Evolutionary conservation across 2,888 invertebrate genomes (phyloP).

Genomic region (Tetragonisca angustula): DNA sequence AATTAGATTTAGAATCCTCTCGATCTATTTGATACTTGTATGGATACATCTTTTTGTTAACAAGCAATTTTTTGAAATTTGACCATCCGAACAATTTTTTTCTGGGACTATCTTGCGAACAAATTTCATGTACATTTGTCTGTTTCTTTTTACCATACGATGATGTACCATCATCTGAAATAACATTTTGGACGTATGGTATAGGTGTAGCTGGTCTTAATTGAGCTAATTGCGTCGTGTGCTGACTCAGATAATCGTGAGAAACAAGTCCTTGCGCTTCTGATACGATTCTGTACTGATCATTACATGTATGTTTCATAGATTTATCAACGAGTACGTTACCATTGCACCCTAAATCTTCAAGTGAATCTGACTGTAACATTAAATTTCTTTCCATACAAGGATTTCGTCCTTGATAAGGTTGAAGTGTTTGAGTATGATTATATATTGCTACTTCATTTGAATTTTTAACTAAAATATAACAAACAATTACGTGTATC

Average conservation of each 20-base stretch:
- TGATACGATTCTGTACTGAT: constrained; percentile 72
- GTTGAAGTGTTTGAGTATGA: constrained; percentile 86
- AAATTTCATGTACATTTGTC: constrained; percentile 84
- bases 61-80: constrained; percentile 85
- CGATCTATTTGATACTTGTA: constrained; percentile 80
- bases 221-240: constrained; percentile 76
- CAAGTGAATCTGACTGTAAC: constrained; percentile 85
- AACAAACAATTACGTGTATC: constrained; percentile 19
- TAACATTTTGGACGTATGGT: constrained; percentile 91
- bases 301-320: constrained; percentile 85
- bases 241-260: constrained; percentile 84
- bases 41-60: constrained; percentile 75
- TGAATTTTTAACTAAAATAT: constrained; percentile 85
- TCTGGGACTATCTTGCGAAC: constrained; percentile 74
- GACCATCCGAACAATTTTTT: constrained; percentile 84
- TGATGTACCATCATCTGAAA: constrained; percentile 83
- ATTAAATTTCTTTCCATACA: constrained; percentile 91
- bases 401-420: constrained; percentile 93
- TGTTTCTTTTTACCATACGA: constrained; percentile 83
- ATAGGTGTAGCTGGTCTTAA: constrained; percentile 86
- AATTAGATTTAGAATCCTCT: constrained; percentile 80
- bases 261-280: constrained; percentile 85
- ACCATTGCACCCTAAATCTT: constrained; percentile 85
- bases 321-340: constrained; percentile 87
- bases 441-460: constrained; percentile 84